Conservation (phyloP, 2,888 invertebrate genomes). For the Himalopsyche anomala region DNA sequence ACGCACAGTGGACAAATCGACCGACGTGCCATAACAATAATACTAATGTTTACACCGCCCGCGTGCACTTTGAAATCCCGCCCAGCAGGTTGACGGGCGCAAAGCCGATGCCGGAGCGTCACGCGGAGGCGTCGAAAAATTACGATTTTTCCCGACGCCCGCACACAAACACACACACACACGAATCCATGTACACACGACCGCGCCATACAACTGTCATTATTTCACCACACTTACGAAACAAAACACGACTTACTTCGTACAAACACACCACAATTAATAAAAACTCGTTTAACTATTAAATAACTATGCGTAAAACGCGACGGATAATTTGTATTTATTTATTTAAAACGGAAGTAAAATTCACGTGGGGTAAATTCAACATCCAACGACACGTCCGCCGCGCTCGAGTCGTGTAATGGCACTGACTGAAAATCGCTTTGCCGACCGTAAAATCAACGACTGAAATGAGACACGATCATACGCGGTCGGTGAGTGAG, state of each 20-base stretch:
- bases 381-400: not conserved
- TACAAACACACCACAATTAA: too few relatives aligned
- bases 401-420: not conserved
- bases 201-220: constrained; percentile 11
- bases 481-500: not conserved
- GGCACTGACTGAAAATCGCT: constrained; percentile 23
- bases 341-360: constrained; percentile 17
- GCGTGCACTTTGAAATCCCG: constrained; percentile 19
- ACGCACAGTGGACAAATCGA: constrained; percentile 13
- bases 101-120: not conserved
- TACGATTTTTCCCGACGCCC: constrained; percentile 32
- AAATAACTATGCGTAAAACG: not conserved
- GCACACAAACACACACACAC: constrained; percentile 28
- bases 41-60: constrained; percentile 31
- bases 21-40: constrained; percentile 8
- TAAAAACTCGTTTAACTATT: too few relatives aligned
- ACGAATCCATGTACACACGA: not conserved
- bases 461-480: not conserved
- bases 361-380: not conserved
- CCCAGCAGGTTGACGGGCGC: not conserved
- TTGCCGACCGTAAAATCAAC: constrained; percentile 11
- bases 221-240: too few relatives aligned
- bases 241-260: too few relatives aligned
- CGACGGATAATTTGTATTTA: not conserved
- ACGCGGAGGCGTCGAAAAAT: constrained; percentile 12